These are phyloP conservation scores for Eleginops maclovinus DNA, from an alignment of 2,113 vertebrate genomes.

Conservation along the genomic window DNA sequence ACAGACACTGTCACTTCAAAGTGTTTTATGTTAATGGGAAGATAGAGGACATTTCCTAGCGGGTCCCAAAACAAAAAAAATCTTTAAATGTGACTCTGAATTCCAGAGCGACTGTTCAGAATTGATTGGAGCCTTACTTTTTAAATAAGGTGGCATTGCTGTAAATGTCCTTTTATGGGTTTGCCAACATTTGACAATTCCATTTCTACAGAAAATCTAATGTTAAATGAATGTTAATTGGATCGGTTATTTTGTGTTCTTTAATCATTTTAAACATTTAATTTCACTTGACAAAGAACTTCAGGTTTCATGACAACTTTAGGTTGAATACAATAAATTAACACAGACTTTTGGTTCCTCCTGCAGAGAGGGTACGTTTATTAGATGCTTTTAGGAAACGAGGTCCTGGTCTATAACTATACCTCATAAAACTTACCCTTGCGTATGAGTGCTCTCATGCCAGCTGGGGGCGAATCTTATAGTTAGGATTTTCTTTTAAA, in stretches of 20 bases:
- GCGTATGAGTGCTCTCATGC: neutral
- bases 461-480: neutral
- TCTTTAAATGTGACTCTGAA: neutral
- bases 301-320: neutral
- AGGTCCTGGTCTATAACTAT: neutral
- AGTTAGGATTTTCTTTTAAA: too few relatives aligned
- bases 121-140: neutral
- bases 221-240: neutral
- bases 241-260: neutral
- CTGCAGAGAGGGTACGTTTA: neutral
- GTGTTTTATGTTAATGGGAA: slow-evolving; percentile 6
- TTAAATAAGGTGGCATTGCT: too few relatives aligned
- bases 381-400: neutral
- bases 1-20: slow-evolving; percentile 7
- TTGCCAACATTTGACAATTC: too few relatives aligned
- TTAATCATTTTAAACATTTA: neutral
- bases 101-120: neutral
- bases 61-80: neutral
- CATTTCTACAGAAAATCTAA: too few relatives aligned
- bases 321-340: neutral
- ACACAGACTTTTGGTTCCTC: neutral
- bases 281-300: neutral
- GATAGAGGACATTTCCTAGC: neutral
- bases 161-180: too few relatives aligned
- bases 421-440: neutral